Evolutionary conservation across 1,140 invertebrate genomes (phyloP), one percentile per base, ranked within the genome.

Genomic region (Cardiocondyla obscurior): DNA sequence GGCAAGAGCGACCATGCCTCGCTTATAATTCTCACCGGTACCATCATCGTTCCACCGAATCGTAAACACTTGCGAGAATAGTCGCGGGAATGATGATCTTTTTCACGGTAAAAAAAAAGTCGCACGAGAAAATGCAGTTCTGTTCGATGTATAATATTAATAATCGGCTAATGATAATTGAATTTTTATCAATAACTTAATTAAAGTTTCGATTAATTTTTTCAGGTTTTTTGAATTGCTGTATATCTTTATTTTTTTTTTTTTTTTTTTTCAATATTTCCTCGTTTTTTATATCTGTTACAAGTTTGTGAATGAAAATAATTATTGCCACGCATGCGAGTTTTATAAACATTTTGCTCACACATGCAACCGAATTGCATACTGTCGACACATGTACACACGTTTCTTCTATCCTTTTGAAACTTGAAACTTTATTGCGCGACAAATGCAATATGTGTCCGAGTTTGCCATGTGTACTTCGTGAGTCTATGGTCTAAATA

Each of bases 61-160:
- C 25, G 33, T 79, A 69, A 79, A 76, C 28, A 67, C 39, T 53
- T 69, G 14, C 4, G 12, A 3, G n/a, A n/a, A n/a, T n/a, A n/a
- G 51, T 67, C 14, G 62, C 62, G 22, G 49, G 30, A 51, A 67
- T 0, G 46, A 51, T 22, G 39, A 22, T 53, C 12, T 14, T 19
- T 39, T 19, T 19, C 39, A 8, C 28, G 36, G 28, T 16, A 8
- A 64, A 33, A 5, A 64, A 46, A 65, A 64, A 46, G 49, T 49
- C 25, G 4, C 30, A 8, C 3, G 3, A 14, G 16, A 30, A 73
- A 36, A 25, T n/a, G n/a, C n/a, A n/a, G n/a, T n/a, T n/a, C n/a
- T n/a, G n/a, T n/a, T 39, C 19, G 3, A 55, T 10, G n/a, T 25
- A 55, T 25, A 1, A 12, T n/a, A 10, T 22, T 28, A 51, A 69